These are phyloP conservation scores for Gymnobelideus leadbeateri DNA, from an alignment of 2,113 vertebrate genomes.

Conservation along the genomic window DNA sequence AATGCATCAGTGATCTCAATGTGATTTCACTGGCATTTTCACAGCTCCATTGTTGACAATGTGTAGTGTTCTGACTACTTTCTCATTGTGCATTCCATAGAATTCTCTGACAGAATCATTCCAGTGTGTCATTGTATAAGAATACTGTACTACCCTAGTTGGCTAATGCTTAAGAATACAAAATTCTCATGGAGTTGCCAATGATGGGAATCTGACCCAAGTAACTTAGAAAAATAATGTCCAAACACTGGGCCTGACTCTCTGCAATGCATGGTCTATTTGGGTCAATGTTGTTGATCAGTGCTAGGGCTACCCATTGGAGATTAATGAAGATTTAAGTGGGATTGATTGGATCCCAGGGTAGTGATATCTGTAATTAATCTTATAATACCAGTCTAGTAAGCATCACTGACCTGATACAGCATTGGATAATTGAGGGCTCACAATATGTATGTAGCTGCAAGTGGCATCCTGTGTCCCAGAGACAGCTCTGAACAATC, in stretches of 20 bases:
- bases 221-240: slow-evolving; percentile 48
- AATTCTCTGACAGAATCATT: slow-evolving; percentile 69
- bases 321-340: slow-evolving; percentile 22
- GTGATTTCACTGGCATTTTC: slow-evolving; percentile 37
- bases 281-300: slow-evolving; percentile 52
- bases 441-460: neutral
- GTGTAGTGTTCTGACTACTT: slow-evolving; percentile 37
- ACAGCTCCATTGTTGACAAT: slow-evolving; percentile 53
- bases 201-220: slow-evolving; percentile 72
- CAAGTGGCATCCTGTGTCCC: neutral
- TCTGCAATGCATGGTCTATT: slow-evolving; percentile 37
- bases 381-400: neutral
- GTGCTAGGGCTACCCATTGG: slow-evolving; percentile 2
- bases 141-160: slow-evolving; percentile 76
- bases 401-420: neutral
- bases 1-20: slow-evolving; percentile 44
- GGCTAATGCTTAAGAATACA: slow-evolving; percentile 67
- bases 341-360: neutral
- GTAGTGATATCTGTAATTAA: neutral
- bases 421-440: neutral
- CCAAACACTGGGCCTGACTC: slow-evolving; percentile 57
- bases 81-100: slow-evolving; percentile 66
- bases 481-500: neutral
- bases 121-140: slow-evolving; percentile 75
- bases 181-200: slow-evolving; percentile 68